A percentile compares a stretch with the other conserved stretches of the same genome.
Evolutionary conservation across 1,140 invertebrate species (phyloP).

Genomic region (Zaprionus capensis): DNA sequence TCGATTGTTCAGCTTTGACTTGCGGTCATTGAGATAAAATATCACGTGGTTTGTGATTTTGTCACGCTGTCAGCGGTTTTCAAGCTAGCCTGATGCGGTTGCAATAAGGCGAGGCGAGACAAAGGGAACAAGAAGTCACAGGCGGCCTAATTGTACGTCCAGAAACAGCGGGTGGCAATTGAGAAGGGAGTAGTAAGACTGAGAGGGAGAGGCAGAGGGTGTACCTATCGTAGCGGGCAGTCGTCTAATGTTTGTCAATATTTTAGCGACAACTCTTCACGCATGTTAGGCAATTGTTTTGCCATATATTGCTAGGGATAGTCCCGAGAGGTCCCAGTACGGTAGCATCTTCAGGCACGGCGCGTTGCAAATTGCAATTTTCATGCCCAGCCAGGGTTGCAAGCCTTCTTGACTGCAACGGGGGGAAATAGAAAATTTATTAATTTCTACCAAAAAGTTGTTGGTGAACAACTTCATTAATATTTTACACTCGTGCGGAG

Average conservation of each 20-base stretch:
- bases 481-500: slow-evolving; percentile 38
- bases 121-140: slow-evolving; percentile 22
- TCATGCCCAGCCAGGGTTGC: slow-evolving; percentile 43
- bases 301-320: slow-evolving; percentile 15
- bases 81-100: slow-evolving; percentile 39
- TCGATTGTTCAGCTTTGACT: slow-evolving; percentile 31
- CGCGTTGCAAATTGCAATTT: slow-evolving; percentile 77
- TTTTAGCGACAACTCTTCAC: slow-evolving; percentile 78
- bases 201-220: neutral
- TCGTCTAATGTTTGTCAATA: slow-evolving; percentile 76
- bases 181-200: slow-evolving; percentile 14
- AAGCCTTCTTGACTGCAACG: neutral
- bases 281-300: slow-evolving; percentile 57
- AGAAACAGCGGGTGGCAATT: slow-evolving; percentile 46
- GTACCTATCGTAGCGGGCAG: slow-evolving; percentile 19
- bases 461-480: slow-evolving; percentile 69
- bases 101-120: slow-evolving; percentile 17
- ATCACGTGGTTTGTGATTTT: slow-evolving; percentile 83
- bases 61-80: slow-evolving; percentile 83
- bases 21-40: slow-evolving; percentile 83
- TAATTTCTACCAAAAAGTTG: slow-evolving; percentile 16
- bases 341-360: slow-evolving; percentile 42
- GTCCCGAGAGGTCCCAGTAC: slow-evolving; percentile 14
- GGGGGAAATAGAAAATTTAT: slow-evolving; percentile 41
- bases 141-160: slow-evolving; percentile 68